Conservation (phyloP, 2,113 vertebrate genomes). For the Sapajus apella region DNA sequence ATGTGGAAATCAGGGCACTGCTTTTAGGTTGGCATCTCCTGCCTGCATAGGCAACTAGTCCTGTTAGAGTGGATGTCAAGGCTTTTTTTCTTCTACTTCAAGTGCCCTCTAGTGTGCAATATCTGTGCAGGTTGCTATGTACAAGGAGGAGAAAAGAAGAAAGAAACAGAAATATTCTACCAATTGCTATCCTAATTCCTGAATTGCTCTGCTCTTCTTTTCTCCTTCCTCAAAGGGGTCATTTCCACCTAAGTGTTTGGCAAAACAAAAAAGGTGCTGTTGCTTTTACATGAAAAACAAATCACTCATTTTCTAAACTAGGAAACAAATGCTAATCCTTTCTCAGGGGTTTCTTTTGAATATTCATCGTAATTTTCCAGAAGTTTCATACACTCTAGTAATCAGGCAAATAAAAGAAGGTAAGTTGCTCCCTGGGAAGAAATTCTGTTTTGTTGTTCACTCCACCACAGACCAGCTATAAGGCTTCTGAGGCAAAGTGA, state of each 20-base stretch:
- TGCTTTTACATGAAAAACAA: constrained; percentile 60
- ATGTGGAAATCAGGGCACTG: neutral
- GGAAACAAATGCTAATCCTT: constrained; percentile 63
- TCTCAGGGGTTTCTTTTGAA: constrained; percentile 64
- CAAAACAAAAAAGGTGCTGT: constrained; percentile 59
- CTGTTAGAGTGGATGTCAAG: neutral
- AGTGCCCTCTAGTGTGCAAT: constrained; percentile 96
- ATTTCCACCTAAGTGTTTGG: constrained; percentile 44
- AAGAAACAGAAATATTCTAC: constrained; percentile 14
- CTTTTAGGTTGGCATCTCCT: constrained; percentile 40
- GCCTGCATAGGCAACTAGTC: constrained; percentile 31
- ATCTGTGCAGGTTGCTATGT: constrained; percentile 77
- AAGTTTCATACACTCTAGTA: constrained; percentile 45
- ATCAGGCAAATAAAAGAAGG: constrained; percentile 73
- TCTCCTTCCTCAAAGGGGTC: constrained; percentile 45
- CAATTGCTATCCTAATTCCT: constrained; percentile 60
- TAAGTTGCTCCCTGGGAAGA: constrained; percentile 71
- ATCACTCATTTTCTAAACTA: constrained; percentile 69
- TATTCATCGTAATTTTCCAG: constrained; percentile 57
- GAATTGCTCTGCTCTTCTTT: constrained; percentile 28
- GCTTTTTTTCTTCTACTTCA: constrained; percentile 83
- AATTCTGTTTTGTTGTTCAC: constrained; percentile 62
- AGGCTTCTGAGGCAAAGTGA: constrained; percentile 61
- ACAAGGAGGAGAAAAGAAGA: constrained; percentile 4
- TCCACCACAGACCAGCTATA: neutral